A percentile compares a stretch with the other conserved stretches of the same genome.
These are phyloP conservation scores for Apostichopus californicus DNA, from an alignment of 35 echinoderm and acorn worm species.

Conservation along the genomic window DNA sequence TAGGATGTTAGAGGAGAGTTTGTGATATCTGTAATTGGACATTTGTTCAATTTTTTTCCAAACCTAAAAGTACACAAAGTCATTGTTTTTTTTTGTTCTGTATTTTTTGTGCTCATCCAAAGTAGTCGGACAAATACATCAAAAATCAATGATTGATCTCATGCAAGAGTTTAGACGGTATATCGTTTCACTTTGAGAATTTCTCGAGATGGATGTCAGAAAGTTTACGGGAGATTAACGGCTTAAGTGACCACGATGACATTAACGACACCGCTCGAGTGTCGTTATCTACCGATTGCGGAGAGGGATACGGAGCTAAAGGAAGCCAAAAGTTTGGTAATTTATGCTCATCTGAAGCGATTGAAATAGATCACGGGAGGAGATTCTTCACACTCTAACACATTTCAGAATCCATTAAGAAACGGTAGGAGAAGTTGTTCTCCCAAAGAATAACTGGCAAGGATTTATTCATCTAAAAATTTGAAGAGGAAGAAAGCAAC, in stretches of 20 bases:
- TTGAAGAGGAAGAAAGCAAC: too few species aligned
- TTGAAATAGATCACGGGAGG: not conserved
- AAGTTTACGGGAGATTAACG: constrained; percentile 24
- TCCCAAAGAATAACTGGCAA: too few species aligned
- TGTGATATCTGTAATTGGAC: too few species aligned
- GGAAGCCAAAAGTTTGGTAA: not conserved
- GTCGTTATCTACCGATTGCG: not conserved
- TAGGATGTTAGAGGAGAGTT: too few species aligned
- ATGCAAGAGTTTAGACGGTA: not conserved
- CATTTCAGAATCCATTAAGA: constrained; percentile 5
- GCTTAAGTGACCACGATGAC: constrained; percentile 36
- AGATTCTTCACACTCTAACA: not conserved
- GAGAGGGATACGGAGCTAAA: not conserved
- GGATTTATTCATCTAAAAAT: too few species aligned
- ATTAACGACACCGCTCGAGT: not conserved
- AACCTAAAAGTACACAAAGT: too few species aligned
- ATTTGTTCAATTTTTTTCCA: too few species aligned
- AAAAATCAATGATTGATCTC: not conserved
- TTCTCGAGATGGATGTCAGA: not conserved
- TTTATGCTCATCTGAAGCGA: not conserved
- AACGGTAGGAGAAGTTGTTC: too few species aligned
- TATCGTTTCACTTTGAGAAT: not conserved
- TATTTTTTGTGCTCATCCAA: not conserved
- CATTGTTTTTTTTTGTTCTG: too few species aligned
- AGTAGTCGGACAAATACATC: not conserved